Conservation (phyloP, 2,113 vertebrate species). For the Alligator sinensis region DNA sequence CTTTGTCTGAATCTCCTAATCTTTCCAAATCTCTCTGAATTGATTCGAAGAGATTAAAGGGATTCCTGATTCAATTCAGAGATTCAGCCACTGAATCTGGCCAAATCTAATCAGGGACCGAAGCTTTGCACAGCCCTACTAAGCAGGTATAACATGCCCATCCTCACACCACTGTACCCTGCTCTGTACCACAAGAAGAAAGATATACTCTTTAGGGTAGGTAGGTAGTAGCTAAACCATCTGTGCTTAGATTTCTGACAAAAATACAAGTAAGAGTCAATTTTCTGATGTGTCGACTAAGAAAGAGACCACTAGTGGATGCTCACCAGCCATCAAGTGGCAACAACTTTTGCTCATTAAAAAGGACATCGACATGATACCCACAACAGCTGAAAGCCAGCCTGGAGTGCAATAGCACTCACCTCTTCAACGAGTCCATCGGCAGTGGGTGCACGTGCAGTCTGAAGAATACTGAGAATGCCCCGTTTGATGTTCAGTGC, state of each 20-base stretch:
- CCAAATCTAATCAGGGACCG: too few relatives aligned
- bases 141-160: neutral
- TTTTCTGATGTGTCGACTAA: neutral
- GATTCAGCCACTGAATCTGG: too few relatives aligned
- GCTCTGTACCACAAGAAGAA: neutral
- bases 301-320: neutral
- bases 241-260: neutral
- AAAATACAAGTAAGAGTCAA: neutral
- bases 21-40: too few relatives aligned
- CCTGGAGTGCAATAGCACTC: neutral
- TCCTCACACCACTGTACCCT: neutral
- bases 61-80: too few relatives aligned
- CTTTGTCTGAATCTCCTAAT: too few relatives aligned
- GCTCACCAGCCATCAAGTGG: neutral
- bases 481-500: slow-evolving; percentile 88
- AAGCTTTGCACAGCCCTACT: too few relatives aligned
- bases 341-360: neutral
- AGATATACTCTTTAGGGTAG: neutral
- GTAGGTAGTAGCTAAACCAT: neutral
- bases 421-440: slow-evolving; percentile 82
- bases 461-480: slow-evolving; percentile 89
- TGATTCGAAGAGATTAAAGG: too few relatives aligned
- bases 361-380: neutral
- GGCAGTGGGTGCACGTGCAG: slow-evolving; percentile 40
- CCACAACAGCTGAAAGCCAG: neutral